Percentiles rank a stretch among this genome's conserved stretches.
These are phyloP conservation scores for Saccopteryx leptura DNA, from an alignment of 2,113 vertebrate species.

Conservation along the genomic window DNA sequence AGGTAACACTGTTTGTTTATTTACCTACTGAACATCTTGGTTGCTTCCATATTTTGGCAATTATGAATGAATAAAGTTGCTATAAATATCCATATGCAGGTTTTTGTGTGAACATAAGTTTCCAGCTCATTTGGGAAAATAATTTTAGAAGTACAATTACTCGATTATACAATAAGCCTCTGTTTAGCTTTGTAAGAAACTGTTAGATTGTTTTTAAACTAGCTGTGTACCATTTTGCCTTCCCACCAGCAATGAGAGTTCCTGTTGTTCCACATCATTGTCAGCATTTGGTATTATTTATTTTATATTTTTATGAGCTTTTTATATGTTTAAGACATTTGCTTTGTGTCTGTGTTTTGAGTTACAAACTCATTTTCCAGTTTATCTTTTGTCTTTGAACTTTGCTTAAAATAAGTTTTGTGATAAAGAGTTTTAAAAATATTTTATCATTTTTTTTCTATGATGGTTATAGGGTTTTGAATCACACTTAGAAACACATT, in stretches of 20 bases:
- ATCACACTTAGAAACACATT: background rate
- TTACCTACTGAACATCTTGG: background rate
- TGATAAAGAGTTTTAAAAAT: background rate
- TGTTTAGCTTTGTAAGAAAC: background rate
- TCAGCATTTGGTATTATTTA: background rate
- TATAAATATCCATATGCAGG: background rate
- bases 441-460: conserved; percentile 30
- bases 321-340: background rate
- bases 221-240: background rate
- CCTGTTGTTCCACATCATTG: background rate
- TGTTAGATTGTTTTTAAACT: background rate
- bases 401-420: background rate
- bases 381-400: background rate
- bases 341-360: background rate
- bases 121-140: background rate
- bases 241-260: background rate
- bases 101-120: background rate
- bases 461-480: background rate
- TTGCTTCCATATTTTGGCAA: background rate
- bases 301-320: background rate
- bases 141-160: background rate
- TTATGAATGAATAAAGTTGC: background rate
- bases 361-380: background rate
- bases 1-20: background rate
- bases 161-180: background rate